Evolutionary conservation across 92 coral and sea anemone species (phyloP).

Genomic region (Zoanthus sociatus): DNA sequence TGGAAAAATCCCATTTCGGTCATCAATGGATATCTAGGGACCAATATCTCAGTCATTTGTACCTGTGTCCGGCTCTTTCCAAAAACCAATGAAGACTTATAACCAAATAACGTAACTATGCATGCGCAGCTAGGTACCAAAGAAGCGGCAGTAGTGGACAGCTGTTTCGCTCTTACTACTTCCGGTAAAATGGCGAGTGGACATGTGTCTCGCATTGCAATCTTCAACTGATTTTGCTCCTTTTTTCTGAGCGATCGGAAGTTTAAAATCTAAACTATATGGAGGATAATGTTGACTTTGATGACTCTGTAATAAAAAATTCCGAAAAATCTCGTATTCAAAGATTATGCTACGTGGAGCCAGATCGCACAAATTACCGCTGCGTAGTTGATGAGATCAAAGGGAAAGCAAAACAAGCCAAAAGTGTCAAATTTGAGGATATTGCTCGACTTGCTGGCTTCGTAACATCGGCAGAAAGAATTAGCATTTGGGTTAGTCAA

Average conservation of each 20-base stretch:
- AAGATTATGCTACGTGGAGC: background rate
- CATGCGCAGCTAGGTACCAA: too few relatives aligned
- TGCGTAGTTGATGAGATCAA: slow-evolving; percentile 2
- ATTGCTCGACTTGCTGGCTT: slow-evolving; percentile 20
- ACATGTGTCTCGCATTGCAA: background rate
- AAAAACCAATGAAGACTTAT: too few relatives aligned
- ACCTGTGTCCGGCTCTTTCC: too few relatives aligned
- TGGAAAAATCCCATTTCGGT: too few relatives aligned
- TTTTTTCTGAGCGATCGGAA: background rate
- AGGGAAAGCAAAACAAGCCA: slow-evolving; percentile 7
- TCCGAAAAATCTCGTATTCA: background rate
- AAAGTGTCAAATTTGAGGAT: slow-evolving; percentile 13
- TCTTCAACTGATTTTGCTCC: background rate
- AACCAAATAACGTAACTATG: too few relatives aligned
- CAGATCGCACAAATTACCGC: background rate
- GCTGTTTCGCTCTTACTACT: background rate
- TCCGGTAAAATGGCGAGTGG: slow-evolving; percentile 14
- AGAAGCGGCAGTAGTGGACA: too few relatives aligned
- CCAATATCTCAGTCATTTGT: too few relatives aligned
- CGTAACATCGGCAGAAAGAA: slow-evolving; percentile 42
- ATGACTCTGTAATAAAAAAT: background rate
- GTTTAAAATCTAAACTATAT: slow-evolving; percentile 12
- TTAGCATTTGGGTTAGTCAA: slow-evolving; percentile 18
- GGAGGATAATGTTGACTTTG: background rate
- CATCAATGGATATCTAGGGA: too few relatives aligned